phyloP scores from a whole-genome alignment of 2,113 vertebrate genomes.

The Colossoma macropomum region DNA sequence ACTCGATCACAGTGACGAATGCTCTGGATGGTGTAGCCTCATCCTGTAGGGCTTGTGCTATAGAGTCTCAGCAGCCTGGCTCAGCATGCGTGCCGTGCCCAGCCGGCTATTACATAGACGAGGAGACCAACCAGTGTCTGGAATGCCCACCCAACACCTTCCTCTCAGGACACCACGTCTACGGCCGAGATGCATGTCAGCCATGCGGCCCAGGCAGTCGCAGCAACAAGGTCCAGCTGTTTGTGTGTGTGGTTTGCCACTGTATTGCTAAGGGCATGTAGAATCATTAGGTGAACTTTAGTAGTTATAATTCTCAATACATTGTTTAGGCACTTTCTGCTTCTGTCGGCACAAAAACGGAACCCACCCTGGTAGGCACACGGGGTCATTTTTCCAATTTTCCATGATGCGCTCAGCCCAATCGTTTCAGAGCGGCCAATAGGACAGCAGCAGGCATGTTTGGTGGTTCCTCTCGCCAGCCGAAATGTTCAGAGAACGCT shows the following conservation, averaged over 20 bases:
- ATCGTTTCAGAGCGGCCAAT: too few relatives aligned
- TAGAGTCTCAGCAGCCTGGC: constrained; percentile 80
- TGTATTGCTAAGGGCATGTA: too few relatives aligned
- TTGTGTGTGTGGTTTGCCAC: neutral
- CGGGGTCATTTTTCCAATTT: too few relatives aligned
- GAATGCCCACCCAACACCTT: constrained; percentile 88
- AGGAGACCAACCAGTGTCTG: constrained; percentile 84
- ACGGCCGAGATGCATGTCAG: constrained; percentile 85
- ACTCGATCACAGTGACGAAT: constrained; percentile 89
- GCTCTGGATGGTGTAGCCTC: constrained; percentile 89
- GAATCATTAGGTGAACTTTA: too few relatives aligned
- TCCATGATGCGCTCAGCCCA: too few relatives aligned
- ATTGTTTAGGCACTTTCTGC: neutral
- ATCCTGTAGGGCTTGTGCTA: constrained; percentile 86
- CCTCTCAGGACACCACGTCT: constrained; percentile 86
- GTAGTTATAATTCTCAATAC: neutral
- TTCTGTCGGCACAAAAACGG: too few relatives aligned
- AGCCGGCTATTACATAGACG: constrained; percentile 89
- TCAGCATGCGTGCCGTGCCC: constrained; percentile 94
- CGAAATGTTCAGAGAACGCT: too few relatives aligned
- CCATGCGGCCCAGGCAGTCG: constrained; percentile 89
- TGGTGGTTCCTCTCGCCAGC: too few relatives aligned
- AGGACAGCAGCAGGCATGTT: too few relatives aligned
- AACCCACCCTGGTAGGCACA: too few relatives aligned
- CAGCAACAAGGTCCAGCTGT: constrained; percentile 82